Evolutionary conservation across 2,888 invertebrate genomes (phyloP).

Genomic region (Platynereis dumerilii): DNA sequence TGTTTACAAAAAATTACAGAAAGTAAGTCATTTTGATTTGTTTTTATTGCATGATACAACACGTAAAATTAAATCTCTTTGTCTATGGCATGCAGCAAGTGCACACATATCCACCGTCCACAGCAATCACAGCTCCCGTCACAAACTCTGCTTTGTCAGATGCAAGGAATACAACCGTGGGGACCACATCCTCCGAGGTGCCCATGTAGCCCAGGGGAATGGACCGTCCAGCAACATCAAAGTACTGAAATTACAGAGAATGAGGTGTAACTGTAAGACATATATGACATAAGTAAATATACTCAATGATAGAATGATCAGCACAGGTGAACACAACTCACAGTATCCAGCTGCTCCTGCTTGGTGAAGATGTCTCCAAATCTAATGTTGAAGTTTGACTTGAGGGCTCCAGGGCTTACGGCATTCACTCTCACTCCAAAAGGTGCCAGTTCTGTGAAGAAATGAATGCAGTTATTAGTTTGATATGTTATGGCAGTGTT

Average conservation of each 20-base stretch:
- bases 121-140: slow-evolving; percentile 13
- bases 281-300: no score
- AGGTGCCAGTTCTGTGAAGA: slow-evolving; percentile 3
- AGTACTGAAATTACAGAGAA: background rate
- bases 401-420: slow-evolving; percentile 4
- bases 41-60: no score
- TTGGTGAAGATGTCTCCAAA: slow-evolving; percentile 10
- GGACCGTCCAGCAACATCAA: slow-evolving; percentile 7
- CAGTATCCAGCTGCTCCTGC: slow-evolving; percentile 9
- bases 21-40: no score
- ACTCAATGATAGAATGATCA: no score
- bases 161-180: slow-evolving; percentile 12
- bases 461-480: background rate
- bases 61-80: no score
- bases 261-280: no score
- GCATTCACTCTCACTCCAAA: slow-evolving; percentile 6
- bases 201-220: slow-evolving; percentile 14
- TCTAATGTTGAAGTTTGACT: slow-evolving; percentile 13
- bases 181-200: slow-evolving; percentile 12
- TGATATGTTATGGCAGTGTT: background rate
- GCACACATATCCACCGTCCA: slow-evolving; percentile 8
- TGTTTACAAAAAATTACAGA: no score
- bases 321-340: background rate
- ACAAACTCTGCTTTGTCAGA: slow-evolving; percentile 7
- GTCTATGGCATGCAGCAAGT: slow-evolving; percentile 8